Evolutionary conservation across 2,888 invertebrate genomes (phyloP).

Genomic region (Pristionchus fissidentatus): DNA sequence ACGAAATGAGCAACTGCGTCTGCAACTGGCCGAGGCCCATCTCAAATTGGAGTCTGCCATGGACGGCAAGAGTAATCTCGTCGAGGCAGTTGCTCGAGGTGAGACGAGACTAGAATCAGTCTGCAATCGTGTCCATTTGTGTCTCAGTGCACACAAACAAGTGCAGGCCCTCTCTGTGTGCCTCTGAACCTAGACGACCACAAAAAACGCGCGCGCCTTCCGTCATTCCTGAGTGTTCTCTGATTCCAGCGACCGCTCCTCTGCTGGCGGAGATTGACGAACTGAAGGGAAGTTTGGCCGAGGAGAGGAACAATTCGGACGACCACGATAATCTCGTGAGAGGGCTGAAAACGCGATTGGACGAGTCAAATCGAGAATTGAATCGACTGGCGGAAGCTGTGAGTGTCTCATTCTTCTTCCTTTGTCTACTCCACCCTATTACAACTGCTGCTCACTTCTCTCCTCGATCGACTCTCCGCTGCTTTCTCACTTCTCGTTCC

Average conservation of each 20-base stretch:
- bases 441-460: no score
- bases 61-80: background rate
- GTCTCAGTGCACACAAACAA: background rate
- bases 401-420: background rate
- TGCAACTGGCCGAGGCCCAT: conserved; percentile 3
- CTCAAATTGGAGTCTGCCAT: conserved; percentile 2
- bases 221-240: background rate
- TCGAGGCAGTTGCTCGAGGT: conserved; percentile 34
- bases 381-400: conserved; percentile 1
- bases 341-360: conserved; percentile 39
- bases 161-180: background rate
- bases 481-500: conserved; percentile 3
- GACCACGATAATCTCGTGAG: conserved; percentile 48
- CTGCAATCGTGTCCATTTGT: background rate
- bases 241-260: conserved; percentile 52
- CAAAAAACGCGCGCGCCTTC: background rate
- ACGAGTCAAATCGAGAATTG: conserved; percentile 35
- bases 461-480: no score
- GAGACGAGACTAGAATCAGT: background rate
- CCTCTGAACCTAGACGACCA: background rate
- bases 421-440: background rate
- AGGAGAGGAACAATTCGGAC: conserved; percentile 48
- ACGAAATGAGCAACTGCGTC: conserved; percentile 4
- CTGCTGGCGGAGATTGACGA: conserved; percentile 53
- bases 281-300: conserved; percentile 48